Percentiles rank a stretch among this genome's conserved stretches.
Conservation (phyloP, 2,888 invertebrate genomes). For the Pachliopta kotzebuea region DNA sequence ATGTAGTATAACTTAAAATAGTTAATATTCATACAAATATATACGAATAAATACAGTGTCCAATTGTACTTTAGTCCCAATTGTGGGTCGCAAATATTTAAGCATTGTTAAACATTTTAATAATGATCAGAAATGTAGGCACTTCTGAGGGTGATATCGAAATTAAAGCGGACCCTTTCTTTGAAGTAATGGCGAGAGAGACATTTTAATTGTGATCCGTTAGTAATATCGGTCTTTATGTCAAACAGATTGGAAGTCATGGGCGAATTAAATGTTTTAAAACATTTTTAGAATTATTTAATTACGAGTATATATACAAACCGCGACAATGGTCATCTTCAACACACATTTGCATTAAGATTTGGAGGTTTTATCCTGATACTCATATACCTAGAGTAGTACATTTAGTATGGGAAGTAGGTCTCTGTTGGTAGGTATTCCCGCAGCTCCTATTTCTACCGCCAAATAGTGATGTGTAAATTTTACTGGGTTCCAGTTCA, state of each 20-base stretch:
- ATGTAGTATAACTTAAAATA: too few relatives aligned
- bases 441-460: too few relatives aligned
- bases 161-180: slow-evolving; percentile 29
- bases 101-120: slow-evolving; percentile 14
- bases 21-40: background rate
- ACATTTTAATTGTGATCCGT: slow-evolving; percentile 30
- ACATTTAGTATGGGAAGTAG: too few relatives aligned
- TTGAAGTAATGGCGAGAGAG: slow-evolving; percentile 14
- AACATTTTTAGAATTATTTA: background rate
- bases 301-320: too few relatives aligned
- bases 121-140: slow-evolving; percentile 5
- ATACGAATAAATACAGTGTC: background rate
- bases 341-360: too few relatives aligned
- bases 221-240: slow-evolving; percentile 14
- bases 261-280: slow-evolving; percentile 3
- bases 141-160: slow-evolving; percentile 23
- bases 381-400: too few relatives aligned
- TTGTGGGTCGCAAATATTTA: slow-evolving; percentile 5
- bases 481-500: too few relatives aligned
- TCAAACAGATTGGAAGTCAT: slow-evolving; percentile 23
- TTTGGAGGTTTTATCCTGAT: too few relatives aligned
- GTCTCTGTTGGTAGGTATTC: too few relatives aligned
- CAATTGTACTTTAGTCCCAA: background rate
- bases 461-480: too few relatives aligned
- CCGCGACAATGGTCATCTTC: too few relatives aligned